A percentile compares a stretch with the other conserved stretches of the same genome.
These are phyloP conservation scores for Astyanax mexicanus DNA, from an alignment of 2,797 vertebrate species.

Conservation along the genomic window DNA sequence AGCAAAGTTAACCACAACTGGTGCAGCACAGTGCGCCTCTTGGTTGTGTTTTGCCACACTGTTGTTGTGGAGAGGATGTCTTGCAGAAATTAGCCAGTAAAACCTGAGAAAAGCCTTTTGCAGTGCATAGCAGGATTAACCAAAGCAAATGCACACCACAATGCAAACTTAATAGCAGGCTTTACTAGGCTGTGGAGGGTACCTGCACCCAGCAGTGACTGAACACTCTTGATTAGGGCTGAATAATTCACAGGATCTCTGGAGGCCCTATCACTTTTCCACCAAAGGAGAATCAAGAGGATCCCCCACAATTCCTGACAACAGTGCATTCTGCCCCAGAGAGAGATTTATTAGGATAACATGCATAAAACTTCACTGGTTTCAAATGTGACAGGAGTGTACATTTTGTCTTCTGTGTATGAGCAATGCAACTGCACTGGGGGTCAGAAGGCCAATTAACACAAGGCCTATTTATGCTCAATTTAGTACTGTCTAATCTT, in stretches of 20 bases:
- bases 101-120: not conserved
- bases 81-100: not conserved
- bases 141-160: slow-evolving; percentile 4
- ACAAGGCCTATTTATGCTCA: too few species aligned
- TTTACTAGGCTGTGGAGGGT: not conserved
- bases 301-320: not conserved
- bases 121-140: not conserved
- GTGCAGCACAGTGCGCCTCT: slow-evolving; percentile 29
- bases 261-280: slow-evolving; percentile 35
- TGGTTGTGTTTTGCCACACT: not conserved
- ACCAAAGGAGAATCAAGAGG: not conserved
- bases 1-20: slow-evolving; percentile 55
- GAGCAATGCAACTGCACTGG: too few species aligned
- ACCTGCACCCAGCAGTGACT: not conserved
- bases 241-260: slow-evolving; percentile 34
- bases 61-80: slow-evolving; percentile 3
- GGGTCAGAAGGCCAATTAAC: too few species aligned
- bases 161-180: not conserved
- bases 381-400: slow-evolving; percentile 7
- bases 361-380: not conserved
- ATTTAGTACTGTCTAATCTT: too few species aligned
- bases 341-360: not conserved
- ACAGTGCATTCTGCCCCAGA: not conserved
- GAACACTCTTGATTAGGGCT: slow-evolving; percentile 21
- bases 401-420: slow-evolving; percentile 18